Percentiles rank a stretch among this genome's conserved stretches.
Evolutionary conservation across 2,797 vertebrate genomes (phyloP).

Genomic region (Passerculus sandwichensis): DNA sequence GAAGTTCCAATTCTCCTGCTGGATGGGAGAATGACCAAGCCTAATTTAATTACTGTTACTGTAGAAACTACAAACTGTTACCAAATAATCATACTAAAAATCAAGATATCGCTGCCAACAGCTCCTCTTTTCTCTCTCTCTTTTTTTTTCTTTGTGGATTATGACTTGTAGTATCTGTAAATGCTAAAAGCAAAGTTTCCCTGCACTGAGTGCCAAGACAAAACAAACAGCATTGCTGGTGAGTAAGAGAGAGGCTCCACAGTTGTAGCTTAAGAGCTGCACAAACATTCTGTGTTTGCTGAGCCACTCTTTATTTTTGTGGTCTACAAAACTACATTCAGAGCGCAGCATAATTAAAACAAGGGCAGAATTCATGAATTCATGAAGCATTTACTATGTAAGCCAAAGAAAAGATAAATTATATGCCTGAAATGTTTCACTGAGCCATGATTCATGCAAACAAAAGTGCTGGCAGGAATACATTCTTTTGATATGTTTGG

Average conservation of each 20-base stretch:
- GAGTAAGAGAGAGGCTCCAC: constrained; percentile 64
- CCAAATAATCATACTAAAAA: constrained; percentile 39
- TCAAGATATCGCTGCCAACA: constrained; percentile 4
- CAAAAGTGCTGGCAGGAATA: constrained; percentile 67
- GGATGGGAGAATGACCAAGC: constrained; percentile 14
- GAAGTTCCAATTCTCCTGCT: not conserved
- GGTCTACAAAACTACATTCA: constrained; percentile 82
- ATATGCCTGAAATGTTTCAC: constrained; percentile 77
- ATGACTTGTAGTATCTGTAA: constrained; percentile 36
- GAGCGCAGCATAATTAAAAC: constrained; percentile 80
- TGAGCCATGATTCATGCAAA: constrained; percentile 74
- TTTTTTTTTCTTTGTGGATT: not conserved
- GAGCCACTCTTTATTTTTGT: constrained; percentile 80
- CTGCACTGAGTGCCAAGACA: constrained; percentile 63
- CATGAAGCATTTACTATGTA: constrained; percentile 77
- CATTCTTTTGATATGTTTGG: constrained; percentile 39
- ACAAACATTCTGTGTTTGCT: constrained; percentile 81
- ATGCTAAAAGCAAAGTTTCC: constrained; percentile 46
- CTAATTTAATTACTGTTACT: constrained; percentile 50
- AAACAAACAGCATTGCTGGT: constrained; percentile 65
- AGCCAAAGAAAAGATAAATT: constrained; percentile 82
- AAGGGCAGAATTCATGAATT: constrained; percentile 81
- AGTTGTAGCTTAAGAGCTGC: constrained; percentile 59
- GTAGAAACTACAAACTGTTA: constrained; percentile 38
- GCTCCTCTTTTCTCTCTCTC: not conserved